These are phyloP conservation scores for Parapsyche elsis DNA, from an alignment of 1,140 invertebrate species.

Conservation along the genomic window DNA sequence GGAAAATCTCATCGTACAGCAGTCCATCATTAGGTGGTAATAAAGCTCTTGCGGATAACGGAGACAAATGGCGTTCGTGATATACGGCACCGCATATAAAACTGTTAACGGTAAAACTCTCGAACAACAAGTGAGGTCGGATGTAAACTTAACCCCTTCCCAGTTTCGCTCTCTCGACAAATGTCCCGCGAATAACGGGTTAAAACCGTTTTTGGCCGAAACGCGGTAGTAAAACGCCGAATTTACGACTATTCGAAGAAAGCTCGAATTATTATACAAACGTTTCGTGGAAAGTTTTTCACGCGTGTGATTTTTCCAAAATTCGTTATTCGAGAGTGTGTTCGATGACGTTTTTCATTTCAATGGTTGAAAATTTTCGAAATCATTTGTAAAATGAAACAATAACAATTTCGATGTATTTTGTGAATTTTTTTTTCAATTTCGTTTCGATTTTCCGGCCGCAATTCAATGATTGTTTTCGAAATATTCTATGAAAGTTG, in stretches of 20 bases:
- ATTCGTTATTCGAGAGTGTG: too few species aligned
- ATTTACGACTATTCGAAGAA: not conserved
- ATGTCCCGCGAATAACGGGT: not conserved
- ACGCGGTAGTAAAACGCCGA: too few species aligned
- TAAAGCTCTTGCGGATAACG: conserved; percentile 39
- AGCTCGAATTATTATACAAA: not conserved
- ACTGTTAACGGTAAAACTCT: conserved; percentile 7
- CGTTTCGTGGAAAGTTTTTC: too few species aligned
- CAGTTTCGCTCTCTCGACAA: not conserved
- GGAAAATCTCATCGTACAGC: not conserved
- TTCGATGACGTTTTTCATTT: too few species aligned
- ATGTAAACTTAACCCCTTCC: not conserved
- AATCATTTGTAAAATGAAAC: too few species aligned
- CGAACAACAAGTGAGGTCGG: not conserved
- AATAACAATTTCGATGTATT: too few species aligned
- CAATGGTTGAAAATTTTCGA: too few species aligned
- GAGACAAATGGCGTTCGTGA: conserved; percentile 30
- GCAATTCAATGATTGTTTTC: too few species aligned
- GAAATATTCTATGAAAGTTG: too few species aligned
- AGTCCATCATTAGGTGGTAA: conserved; percentile 36
- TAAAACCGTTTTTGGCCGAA: not conserved
- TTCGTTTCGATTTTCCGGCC: too few species aligned
- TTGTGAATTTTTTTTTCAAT: too few species aligned
- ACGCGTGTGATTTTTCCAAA: too few species aligned
- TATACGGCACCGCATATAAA: conserved; percentile 14